Evolutionary conservation across 37 sponge, comb jelly and placozoan genomes (phyloP).

Genomic region (Eunapius fragilis): DNA sequence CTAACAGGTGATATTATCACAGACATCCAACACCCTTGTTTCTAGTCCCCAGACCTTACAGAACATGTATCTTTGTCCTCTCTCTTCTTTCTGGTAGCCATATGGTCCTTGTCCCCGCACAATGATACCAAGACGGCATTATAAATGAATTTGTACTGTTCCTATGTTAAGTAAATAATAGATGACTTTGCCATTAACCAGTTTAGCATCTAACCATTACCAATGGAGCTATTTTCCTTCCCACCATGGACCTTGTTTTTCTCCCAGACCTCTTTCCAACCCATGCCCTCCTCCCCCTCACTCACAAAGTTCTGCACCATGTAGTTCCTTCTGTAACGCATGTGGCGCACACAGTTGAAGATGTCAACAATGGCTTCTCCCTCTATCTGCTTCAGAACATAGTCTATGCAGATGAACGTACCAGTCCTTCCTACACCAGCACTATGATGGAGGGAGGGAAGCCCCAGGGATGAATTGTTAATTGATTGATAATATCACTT

Average conservation of each 20-base stretch:
- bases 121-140: slow-evolving; percentile 77
- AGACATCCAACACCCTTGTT: no score
- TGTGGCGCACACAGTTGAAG: slow-evolving; percentile 78
- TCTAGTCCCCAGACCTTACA: no score
- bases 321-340: slow-evolving; percentile 81
- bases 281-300: background rate
- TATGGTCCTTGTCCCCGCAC: slow-evolving; percentile 72
- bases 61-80: slow-evolving; percentile 30
- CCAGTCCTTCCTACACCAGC: slow-evolving; percentile 97
- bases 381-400: slow-evolving; percentile 63
- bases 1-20: no score
- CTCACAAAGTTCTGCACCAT: slow-evolving; percentile 94
- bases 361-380: slow-evolving; percentile 74
- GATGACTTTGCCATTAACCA: background rate
- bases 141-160: slow-evolving; percentile 82
- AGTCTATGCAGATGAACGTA: slow-evolving; percentile 81
- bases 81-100: background rate
- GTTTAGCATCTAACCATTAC: background rate
- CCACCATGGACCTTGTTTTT: no score
- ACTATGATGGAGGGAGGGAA: slow-evolving; percentile 26
- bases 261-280: slow-evolving; percentile 33
- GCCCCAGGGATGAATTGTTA: background rate
- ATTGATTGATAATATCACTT: no score
- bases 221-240: no score
- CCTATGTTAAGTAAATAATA: slow-evolving; percentile 15